Evolutionary conservation across 2,888 invertebrate genomes (phyloP).

Genomic region (Eupeodes luniger): DNA sequence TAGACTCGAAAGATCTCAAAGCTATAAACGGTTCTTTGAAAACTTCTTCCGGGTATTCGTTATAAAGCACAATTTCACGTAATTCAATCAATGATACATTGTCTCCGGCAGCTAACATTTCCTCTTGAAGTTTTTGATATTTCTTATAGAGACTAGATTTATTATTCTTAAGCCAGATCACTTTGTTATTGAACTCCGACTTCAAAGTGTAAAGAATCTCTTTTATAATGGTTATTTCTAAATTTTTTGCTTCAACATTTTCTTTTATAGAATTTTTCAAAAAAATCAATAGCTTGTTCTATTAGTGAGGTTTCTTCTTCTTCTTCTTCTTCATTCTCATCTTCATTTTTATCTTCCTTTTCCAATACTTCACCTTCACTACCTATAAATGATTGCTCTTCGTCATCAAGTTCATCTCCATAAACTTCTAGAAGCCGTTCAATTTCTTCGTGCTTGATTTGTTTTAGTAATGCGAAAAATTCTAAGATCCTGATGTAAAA

Average conservation of each 20-base stretch:
- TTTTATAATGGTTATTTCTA: conserved; percentile 57
- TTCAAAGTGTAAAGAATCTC: conserved; percentile 46
- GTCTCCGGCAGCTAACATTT: conserved; percentile 64
- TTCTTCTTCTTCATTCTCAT: conserved; percentile 24
- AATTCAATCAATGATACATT: conserved; percentile 78
- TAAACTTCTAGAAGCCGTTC: conserved; percentile 38
- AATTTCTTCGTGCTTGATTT: conserved; percentile 56
- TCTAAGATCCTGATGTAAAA: conserved; percentile 59
- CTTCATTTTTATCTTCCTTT: conserved; percentile 3
- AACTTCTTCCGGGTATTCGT: conserved; percentile 81
- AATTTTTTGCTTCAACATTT: conserved; percentile 51
- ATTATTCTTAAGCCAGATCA: conserved; percentile 28
- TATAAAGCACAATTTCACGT: conserved; percentile 77
- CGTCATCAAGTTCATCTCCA: conserved; percentile 44
- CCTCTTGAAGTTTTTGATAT: conserved; percentile 28
- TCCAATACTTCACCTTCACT: conserved; percentile 11
- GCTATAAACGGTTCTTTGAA: conserved; percentile 78
- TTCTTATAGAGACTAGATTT: conserved; percentile 48
- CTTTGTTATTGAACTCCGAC: conserved; percentile 49
- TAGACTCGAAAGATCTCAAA: conserved; percentile 64
- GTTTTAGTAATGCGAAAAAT: conserved; percentile 39
- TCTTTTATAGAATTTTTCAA: conserved; percentile 57
- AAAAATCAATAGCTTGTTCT: conserved; percentile 56
- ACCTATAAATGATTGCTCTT: conserved; percentile 16
- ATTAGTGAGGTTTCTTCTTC: conserved; percentile 27